A percentile compares a stretch with the other conserved stretches of the same genome.
These are phyloP conservation scores for Meiosimyza platycephala DNA, from an alignment of 2,888 invertebrate genomes.

Conservation along the genomic window DNA sequence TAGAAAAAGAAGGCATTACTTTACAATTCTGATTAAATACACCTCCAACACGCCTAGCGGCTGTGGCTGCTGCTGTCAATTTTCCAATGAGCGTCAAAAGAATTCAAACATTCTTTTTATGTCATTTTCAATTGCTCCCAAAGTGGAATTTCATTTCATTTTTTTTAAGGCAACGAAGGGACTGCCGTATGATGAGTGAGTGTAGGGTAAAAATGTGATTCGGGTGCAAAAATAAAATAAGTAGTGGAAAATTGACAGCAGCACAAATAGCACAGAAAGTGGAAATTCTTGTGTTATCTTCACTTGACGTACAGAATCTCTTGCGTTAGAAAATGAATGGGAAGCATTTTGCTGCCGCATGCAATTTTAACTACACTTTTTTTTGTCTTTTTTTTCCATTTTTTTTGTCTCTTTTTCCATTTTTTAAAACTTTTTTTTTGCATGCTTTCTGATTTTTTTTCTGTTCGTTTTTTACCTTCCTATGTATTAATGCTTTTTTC, in stretches of 20 bases:
- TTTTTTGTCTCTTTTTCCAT: constrained; percentile 1
- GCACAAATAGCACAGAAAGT: not conserved
- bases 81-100: constrained; percentile 34
- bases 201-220: not conserved
- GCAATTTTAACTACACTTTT: not conserved
- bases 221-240: not conserved
- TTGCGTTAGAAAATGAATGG: not conserved
- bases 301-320: not conserved
- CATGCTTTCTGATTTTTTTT: not conserved
- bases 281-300: not conserved
- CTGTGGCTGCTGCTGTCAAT: constrained; percentile 31
- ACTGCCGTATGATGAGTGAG: not conserved
- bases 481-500: not conserved
- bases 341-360: not conserved
- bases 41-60: not conserved
- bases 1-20: too few relatives aligned
- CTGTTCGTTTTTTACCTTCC: not conserved
- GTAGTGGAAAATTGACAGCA: not conserved
- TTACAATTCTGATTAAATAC: too few relatives aligned
- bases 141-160: constrained; percentile 36
- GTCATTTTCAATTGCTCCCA: constrained; percentile 33
- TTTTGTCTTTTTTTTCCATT: constrained; percentile 5
- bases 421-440: not conserved
- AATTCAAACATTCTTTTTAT: constrained; percentile 34
- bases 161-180: not conserved